A percentile compares a stretch with the other conserved stretches of the same genome.
phyloP scores from a whole-genome alignment of 2,797 vertebrate genomes.

The Argyrosomus regius region DNA sequence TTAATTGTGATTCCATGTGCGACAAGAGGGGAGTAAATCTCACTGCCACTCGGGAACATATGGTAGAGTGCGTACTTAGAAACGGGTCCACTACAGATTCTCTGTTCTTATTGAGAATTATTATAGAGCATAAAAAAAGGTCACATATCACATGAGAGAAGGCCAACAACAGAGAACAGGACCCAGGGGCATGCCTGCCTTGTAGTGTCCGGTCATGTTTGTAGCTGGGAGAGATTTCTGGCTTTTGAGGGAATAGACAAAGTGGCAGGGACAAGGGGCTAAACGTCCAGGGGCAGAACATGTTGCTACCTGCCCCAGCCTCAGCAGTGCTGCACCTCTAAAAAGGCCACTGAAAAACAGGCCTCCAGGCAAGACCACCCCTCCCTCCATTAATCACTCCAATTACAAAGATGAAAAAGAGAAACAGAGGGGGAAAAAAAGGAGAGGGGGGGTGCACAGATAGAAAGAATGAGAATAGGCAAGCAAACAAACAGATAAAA shows the following conservation, averaged over 20 bases:
- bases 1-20: conserved; percentile 75
- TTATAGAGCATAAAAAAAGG: conserved; percentile 61
- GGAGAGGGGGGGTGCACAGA: conserved; percentile 19
- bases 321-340: conserved; percentile 66
- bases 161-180: conserved; percentile 26
- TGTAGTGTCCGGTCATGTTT: conserved; percentile 71
- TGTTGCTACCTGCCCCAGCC: conserved; percentile 79
- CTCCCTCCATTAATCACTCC: conserved; percentile 84
- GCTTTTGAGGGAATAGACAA: conserved; percentile 71
- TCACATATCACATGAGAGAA: conserved; percentile 51
- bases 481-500: conserved; percentile 24
- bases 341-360: conserved; percentile 77
- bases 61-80: conserved; percentile 55
- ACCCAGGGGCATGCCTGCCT: conserved; percentile 43
- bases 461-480: conserved; percentile 52
- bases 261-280: conserved; percentile 72
- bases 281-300: conserved; percentile 77
- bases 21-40: conserved; percentile 66
- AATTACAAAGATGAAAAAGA: conserved; percentile 80
- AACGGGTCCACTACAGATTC: conserved; percentile 41
- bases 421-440: conserved; percentile 37
- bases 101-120: conserved; percentile 65
- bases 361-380: conserved; percentile 80
- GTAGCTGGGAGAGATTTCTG: conserved; percentile 62
- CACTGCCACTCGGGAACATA: conserved; percentile 65